phyloP scores from a whole-genome alignment of 2,888 invertebrate species.

The Cotesia congregata region DNA sequence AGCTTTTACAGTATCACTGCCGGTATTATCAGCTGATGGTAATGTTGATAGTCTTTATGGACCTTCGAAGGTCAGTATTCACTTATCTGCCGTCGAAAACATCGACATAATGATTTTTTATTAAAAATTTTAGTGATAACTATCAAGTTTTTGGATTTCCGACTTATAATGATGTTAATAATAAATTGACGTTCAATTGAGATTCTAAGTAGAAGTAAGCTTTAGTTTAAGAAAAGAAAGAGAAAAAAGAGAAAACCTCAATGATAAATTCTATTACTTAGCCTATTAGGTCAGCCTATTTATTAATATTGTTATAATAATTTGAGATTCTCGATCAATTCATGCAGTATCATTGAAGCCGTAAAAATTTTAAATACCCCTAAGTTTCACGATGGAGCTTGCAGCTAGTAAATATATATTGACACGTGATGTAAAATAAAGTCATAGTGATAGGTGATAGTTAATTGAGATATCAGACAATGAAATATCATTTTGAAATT shows the following conservation, averaged over 20 bases:
- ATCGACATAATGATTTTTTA: too few relatives aligned
- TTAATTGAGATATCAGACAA: conserved; percentile 3
- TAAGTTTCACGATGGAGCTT: conserved; percentile 45
- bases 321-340: conserved; percentile 13
- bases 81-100: too few relatives aligned
- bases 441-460: conserved; percentile 17
- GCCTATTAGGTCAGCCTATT: not conserved
- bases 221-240: not conserved
- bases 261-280: conserved; percentile 1
- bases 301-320: conserved; percentile 14
- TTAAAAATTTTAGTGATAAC: too few relatives aligned
- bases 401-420: conserved; percentile 28
- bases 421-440: conserved; percentile 29
- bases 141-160: too few relatives aligned
- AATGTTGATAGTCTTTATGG: not conserved
- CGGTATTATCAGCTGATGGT: not conserved
- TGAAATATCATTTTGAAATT: conserved; percentile 13
- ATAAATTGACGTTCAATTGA: too few relatives aligned
- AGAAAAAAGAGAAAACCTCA: not conserved
- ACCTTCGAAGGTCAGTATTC: not conserved
- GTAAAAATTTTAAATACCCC: conserved; percentile 64
- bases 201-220: too few relatives aligned
- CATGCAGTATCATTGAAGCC: conserved; percentile 66
- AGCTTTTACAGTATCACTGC: not conserved
- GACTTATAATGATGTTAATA: too few relatives aligned